Base-by-base conservation (phyloP, 2,888 invertebrate genomes). In the Barypeithes pellucidus region DNA sequence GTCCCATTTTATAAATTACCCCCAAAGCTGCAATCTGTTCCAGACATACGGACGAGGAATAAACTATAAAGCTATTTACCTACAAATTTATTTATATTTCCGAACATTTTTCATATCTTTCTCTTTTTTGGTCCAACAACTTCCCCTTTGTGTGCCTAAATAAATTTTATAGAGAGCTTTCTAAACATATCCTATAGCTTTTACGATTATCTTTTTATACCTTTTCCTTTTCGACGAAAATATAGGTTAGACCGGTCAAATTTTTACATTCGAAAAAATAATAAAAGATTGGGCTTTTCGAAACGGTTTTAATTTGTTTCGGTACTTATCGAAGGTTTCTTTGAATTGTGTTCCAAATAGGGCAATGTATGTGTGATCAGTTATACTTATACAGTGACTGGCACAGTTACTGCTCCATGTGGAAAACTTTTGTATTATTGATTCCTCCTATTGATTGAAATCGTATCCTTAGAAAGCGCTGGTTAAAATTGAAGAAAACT, bases 81-180 rank as follows among this genome's bases (percentile, higher is more conserved):
- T 67, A 72, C 61, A 72, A 72, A 72, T 72, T 52, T 72, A 72
- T 67, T 72, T 67, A 67, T 72, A 62, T 61, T 36, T 67, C 41
- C 62, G 39, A 33, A n/a, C 41, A 45, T 72, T 67, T 61, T 62
- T 72, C 72, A 72, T 72, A 54, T 18, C 50, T 33, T 39, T 18
- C 24, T 66, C 24, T 45, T 67, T 72, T 72, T 50, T 72, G 45
- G 33, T 33, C 50, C 52, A 62, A 69, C 39, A 54, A 39, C 62
- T 50, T 54, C 43, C 70, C 63, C 41, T 63, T 63, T 70, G 54
- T 43, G 33, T 41, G 57, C 43, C 54, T 24, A 62, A 62, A 70
- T 71, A 59, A 71, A 71, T 71, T 54, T 71, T 45, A 43, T 52
- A 41, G 69, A 43, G 29, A 22, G 57, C 59, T 59, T 29, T 59